Conservation (phyloP, 1,140 invertebrate species). For the Aphaenogaster floridana region DNA sequence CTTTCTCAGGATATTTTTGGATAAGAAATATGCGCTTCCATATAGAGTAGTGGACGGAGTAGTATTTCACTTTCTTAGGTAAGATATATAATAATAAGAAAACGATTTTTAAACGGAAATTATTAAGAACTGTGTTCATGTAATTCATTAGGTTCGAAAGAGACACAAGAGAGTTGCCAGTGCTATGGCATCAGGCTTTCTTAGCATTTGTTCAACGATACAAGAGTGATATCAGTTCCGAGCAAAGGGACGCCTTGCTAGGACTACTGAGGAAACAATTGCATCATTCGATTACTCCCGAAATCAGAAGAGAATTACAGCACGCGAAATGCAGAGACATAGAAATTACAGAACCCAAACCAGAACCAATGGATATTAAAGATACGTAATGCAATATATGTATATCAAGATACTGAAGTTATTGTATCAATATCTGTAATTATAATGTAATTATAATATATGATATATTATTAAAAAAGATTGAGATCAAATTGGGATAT, state of each 20-base stretch:
- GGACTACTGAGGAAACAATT: constrained; percentile 92
- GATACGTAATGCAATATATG: background rate
- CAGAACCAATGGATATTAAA: constrained; percentile 71
- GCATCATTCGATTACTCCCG: constrained; percentile 94
- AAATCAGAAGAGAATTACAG: constrained; percentile 94
- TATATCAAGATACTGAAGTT: background rate
- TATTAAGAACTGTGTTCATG: background rate
- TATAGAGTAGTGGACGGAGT: constrained; percentile 98
- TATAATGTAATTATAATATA: constrained; percentile 11
- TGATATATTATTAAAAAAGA: constrained; percentile 12
- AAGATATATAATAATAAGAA: constrained; percentile 71
- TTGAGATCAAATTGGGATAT: background rate
- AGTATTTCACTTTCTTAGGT: constrained; percentile 98
- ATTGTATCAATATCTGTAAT: background rate
- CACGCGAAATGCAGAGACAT: constrained; percentile 94
- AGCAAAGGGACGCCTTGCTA: constrained; percentile 96
- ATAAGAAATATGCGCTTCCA: constrained; percentile 99
- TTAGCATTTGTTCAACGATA: constrained; percentile 98
- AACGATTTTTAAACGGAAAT: background rate
- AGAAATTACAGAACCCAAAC: constrained; percentile 85
- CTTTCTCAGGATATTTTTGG: constrained; percentile 97
- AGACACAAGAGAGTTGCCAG: constrained; percentile 95
- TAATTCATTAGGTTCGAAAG: constrained; percentile 91
- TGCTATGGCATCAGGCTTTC: constrained; percentile 98
- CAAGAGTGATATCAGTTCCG: constrained; percentile 97